Conservation (phyloP, 2,797 vertebrate species). For the Chelmon rostratus region DNA sequence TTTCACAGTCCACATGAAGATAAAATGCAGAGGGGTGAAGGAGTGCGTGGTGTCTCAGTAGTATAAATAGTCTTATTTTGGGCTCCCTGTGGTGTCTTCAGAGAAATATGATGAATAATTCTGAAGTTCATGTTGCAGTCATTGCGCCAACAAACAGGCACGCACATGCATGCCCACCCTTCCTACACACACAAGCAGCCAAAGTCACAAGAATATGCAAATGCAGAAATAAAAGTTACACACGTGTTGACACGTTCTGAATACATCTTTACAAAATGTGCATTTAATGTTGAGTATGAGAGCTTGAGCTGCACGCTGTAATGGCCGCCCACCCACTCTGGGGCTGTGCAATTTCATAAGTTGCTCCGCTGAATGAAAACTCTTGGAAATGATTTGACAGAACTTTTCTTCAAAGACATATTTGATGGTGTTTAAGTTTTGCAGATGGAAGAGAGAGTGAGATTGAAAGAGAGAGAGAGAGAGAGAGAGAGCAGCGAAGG, state of each 20-base stretch:
- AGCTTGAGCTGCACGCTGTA: constrained; percentile 51
- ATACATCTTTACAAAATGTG: constrained; percentile 61
- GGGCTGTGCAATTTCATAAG: constrained; percentile 69
- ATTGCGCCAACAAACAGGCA: constrained; percentile 58
- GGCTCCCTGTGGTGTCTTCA: constrained; percentile 60
- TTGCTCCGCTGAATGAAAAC: constrained; percentile 64
- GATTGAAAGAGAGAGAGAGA: background rate
- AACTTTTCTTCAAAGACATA: constrained; percentile 78
- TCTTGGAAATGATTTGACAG: constrained; percentile 61
- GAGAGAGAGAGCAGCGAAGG: background rate
- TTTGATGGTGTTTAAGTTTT: constrained; percentile 67
- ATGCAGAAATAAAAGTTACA: constrained; percentile 61
- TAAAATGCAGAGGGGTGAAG: constrained; percentile 52
- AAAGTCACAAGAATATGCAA: constrained; percentile 57
- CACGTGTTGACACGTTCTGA: constrained; percentile 61
- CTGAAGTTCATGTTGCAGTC: constrained; percentile 72
- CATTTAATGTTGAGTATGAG: constrained; percentile 54
- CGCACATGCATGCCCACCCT: constrained; percentile 19
- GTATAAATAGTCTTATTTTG: constrained; percentile 67
- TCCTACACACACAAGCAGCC: background rate
- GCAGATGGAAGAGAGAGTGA: constrained; percentile 35
- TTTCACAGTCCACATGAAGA: constrained; percentile 46
- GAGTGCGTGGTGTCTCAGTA: constrained; percentile 45
- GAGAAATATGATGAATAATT: constrained; percentile 73
- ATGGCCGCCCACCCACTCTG: constrained; percentile 62